Conservation (phyloP, 2,888 invertebrate species). For the Crepidodera aurea region DNA sequence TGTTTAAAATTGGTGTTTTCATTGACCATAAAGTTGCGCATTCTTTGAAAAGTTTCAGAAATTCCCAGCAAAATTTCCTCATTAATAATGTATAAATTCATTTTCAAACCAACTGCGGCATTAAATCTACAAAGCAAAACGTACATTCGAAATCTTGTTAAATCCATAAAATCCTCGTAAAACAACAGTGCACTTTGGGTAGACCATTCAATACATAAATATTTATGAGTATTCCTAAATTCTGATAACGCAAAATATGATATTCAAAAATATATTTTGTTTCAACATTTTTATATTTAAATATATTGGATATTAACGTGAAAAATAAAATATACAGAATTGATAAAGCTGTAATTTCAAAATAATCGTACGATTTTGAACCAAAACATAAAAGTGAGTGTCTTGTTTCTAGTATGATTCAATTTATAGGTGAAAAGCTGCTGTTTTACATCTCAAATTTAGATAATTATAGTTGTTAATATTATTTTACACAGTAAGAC, state of each 20-base stretch:
- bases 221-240: conserved; percentile 45
- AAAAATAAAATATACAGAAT: too few relatives aligned
- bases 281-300: too few relatives aligned
- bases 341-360: too few relatives aligned
- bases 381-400: too few relatives aligned
- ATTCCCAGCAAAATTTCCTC: conserved; percentile 3
- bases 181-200: conserved; percentile 46
- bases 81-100: conserved; percentile 45
- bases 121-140: conserved; percentile 41
- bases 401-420: too few relatives aligned
- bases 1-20: not conserved
- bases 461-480: too few relatives aligned
- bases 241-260: not conserved
- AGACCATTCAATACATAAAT: conserved; percentile 47
- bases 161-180: conserved; percentile 45
- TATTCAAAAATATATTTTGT: not conserved
- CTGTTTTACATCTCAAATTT: too few relatives aligned
- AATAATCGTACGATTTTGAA: too few relatives aligned
- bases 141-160: conserved; percentile 47
- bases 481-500: too few relatives aligned
- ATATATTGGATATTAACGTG: too few relatives aligned
- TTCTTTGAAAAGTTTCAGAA: conserved; percentile 1
- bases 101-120: conserved; percentile 39
- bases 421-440: too few relatives aligned
- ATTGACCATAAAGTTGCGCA: conserved; percentile 4